phyloP scores from a whole-genome alignment of 1,140 invertebrate species.

The Aradophagus sp. region DNA sequence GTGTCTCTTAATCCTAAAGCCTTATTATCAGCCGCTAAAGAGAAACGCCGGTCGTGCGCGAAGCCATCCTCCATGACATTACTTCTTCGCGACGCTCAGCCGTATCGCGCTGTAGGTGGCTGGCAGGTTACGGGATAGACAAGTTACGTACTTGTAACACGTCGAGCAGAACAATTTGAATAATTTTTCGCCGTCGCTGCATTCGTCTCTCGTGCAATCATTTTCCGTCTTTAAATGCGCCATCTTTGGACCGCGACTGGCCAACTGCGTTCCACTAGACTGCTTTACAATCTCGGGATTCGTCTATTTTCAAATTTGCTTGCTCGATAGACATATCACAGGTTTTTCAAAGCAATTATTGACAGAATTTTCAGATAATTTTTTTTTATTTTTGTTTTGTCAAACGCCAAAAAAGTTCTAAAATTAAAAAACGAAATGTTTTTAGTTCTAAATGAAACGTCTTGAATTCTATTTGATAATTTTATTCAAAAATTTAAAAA shows the following conservation, averaged over 20 bases:
- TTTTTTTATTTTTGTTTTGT: too few species aligned
- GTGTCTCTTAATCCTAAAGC: slow-evolving; percentile 42
- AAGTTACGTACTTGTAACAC: slow-evolving; percentile 55
- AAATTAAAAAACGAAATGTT: too few species aligned
- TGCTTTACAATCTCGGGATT: slow-evolving; percentile 44
- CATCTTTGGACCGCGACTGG: slow-evolving; percentile 61
- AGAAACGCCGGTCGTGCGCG: slow-evolving; percentile 65
- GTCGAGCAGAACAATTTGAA: slow-evolving; percentile 67
- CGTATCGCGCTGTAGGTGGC: slow-evolving; percentile 54
- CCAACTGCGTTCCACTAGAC: slow-evolving; percentile 48
- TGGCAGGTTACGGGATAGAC: slow-evolving; percentile 53
- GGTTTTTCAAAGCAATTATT: too few species aligned
- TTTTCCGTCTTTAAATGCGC: slow-evolving; percentile 65
- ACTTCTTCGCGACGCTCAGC: slow-evolving; percentile 61
- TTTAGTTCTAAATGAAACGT: too few species aligned
- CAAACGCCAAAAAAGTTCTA: too few species aligned
- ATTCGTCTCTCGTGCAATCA: slow-evolving; percentile 40
- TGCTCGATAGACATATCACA: too few species aligned
- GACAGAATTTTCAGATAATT: too few species aligned
- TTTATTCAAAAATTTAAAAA: too few species aligned
- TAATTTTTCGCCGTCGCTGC: slow-evolving; percentile 61
- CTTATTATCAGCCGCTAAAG: slow-evolving; percentile 49
- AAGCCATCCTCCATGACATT: slow-evolving; percentile 69
- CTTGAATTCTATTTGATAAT: too few species aligned
- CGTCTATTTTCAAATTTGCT: slow-evolving; percentile 36